These are phyloP conservation scores for Ammospiza caudacuta DNA, from an alignment of 2,113 vertebrate genomes.

Conservation along the genomic window DNA sequence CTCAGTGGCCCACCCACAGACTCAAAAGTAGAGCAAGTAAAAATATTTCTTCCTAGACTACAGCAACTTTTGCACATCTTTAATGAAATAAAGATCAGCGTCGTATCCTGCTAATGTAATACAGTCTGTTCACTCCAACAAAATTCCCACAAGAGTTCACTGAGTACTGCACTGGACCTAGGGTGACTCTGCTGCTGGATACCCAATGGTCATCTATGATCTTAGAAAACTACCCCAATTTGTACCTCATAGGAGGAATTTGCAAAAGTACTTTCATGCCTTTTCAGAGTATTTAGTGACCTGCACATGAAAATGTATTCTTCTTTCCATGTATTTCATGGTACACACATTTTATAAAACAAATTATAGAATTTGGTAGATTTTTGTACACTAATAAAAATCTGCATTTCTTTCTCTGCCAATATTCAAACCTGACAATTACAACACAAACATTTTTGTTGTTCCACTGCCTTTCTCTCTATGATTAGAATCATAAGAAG, in stretches of 20 bases:
- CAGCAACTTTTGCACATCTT: not conserved
- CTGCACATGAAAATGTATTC: not conserved
- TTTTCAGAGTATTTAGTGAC: not conserved
- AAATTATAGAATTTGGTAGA: not conserved
- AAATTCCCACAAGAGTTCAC: not conserved
- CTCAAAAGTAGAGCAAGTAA: not conserved
- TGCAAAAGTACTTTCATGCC: not conserved
- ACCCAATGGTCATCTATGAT: not conserved
- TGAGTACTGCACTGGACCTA: not conserved
- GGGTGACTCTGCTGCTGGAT: not conserved
- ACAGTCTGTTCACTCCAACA: not conserved
- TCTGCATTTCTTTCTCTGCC: not conserved
- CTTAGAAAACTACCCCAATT: not conserved
- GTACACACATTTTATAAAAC: not conserved
- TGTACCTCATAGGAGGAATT: not conserved
- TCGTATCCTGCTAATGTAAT: not conserved
- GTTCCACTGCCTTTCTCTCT: not conserved
- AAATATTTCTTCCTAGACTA: constrained; percentile 7
- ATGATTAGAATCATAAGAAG: not conserved
- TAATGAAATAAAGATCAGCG: not conserved
- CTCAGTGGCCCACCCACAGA: constrained; percentile 31
- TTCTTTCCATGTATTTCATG: not conserved
- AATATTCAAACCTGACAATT: not conserved
- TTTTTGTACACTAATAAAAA: not conserved
- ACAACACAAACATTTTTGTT: not conserved